These are phyloP conservation scores for Drosophila bocki DNA, from an alignment of 1,140 invertebrate genomes.

Conservation along the genomic window DNA sequence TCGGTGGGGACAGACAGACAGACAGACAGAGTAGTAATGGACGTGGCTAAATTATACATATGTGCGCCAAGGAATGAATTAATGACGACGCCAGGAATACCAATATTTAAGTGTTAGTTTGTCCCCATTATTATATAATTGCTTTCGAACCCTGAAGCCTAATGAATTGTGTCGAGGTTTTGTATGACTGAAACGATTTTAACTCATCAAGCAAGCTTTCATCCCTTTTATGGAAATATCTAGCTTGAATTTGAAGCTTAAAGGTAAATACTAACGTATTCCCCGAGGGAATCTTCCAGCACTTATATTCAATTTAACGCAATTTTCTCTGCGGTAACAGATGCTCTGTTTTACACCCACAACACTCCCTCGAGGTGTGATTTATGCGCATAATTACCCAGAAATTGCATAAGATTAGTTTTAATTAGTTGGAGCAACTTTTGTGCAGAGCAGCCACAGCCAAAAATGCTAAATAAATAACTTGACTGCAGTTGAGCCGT, in stretches of 20 bases:
- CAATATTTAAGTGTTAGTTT: slow-evolving; percentile 38
- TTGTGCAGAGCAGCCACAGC: neutral
- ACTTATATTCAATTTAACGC: slow-evolving; percentile 25
- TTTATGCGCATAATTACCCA: slow-evolving; percentile 48
- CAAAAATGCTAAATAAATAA: slow-evolving; percentile 52
- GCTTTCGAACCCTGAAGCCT: slow-evolving; percentile 8
- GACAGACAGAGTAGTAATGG: slow-evolving; percentile 33
- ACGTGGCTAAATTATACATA: slow-evolving; percentile 32
- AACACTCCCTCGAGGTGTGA: slow-evolving; percentile 6
- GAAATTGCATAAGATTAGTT: slow-evolving; percentile 64
- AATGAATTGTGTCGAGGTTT: slow-evolving; percentile 8
- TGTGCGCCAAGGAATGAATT: slow-evolving; percentile 33
- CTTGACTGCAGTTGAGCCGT: slow-evolving; percentile 37
- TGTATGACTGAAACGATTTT: neutral
- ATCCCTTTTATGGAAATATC: neutral
- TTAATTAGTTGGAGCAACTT: slow-evolving; percentile 61
- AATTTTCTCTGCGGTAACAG: neutral
- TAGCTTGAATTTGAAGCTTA: neutral
- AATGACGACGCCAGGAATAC: slow-evolving; percentile 23
- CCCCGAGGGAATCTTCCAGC: neutral
- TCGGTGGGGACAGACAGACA: neutral
- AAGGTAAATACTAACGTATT: neutral
- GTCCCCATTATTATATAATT: slow-evolving; percentile 43
- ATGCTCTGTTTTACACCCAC: neutral
- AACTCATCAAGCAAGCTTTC: neutral